Evolutionary conservation across 2,113 vertebrate genomes (phyloP).

Genomic region (Saccopteryx bilineata): DNA sequence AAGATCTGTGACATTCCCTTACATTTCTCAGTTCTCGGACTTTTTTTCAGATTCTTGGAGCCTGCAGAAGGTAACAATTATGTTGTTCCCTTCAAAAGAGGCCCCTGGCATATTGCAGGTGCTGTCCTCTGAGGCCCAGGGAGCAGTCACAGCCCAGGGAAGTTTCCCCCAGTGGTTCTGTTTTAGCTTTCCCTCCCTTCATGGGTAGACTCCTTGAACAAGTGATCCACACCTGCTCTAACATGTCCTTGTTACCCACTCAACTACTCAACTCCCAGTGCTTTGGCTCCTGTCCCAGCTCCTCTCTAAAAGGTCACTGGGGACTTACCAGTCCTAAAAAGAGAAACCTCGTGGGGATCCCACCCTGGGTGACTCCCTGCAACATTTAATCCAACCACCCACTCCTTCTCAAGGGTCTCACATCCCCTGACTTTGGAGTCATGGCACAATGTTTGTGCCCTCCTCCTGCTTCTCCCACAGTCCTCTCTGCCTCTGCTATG

Average conservation of each 20-base stretch:
- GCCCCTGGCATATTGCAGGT: too few species aligned
- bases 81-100: not conserved
- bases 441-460: rapidly evolving
- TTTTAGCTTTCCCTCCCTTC: not conserved
- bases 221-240: conserved; percentile 44
- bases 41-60: not conserved
- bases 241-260: conserved; percentile 52
- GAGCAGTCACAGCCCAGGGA: not conserved
- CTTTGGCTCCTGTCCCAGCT: conserved; percentile 42
- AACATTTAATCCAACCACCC: not conserved
- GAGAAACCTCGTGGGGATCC: not conserved
- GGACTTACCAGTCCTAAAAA: not conserved
- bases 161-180: rapidly evolving
- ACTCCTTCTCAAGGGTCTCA: not conserved
- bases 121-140: not conserved
- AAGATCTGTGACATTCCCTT: not conserved
- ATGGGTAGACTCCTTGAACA: conserved; percentile 22
- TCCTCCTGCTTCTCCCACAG: not conserved
- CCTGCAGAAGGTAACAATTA: not conserved
- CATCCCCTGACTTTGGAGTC: not conserved
- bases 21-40: not conserved
- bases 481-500: not conserved
- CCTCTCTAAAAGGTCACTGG: conserved; percentile 34
- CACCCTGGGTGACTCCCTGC: not conserved
- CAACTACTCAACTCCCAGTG: not conserved